A percentile compares a stretch with the other conserved stretches of the same genome.
Evolutionary conservation across 2,797 vertebrate species (phyloP).

Genomic region (Kryptopterus vitreolus): DNA sequence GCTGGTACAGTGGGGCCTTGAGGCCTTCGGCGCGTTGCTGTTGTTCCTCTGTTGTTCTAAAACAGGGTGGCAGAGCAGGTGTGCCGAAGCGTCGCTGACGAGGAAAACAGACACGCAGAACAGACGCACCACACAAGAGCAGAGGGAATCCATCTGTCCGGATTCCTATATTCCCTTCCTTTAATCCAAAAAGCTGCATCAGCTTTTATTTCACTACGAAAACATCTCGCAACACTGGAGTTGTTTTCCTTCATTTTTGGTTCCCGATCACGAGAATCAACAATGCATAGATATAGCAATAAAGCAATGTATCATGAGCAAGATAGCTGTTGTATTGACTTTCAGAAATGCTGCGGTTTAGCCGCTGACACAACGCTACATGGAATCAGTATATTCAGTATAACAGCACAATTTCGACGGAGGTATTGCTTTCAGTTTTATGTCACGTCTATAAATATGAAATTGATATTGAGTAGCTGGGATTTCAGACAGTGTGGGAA

Average conservation of each 20-base stretch:
- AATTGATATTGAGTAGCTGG: background rate
- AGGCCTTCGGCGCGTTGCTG: conserved; percentile 34
- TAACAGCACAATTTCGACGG: background rate
- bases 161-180: conserved; percentile 2
- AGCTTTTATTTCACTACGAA: conserved; percentile 3
- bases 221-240: background rate
- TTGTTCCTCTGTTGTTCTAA: conserved; percentile 42
- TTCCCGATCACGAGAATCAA: background rate
- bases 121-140: conserved; percentile 23
- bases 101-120: conserved; percentile 46
- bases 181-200: background rate
- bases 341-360: background rate
- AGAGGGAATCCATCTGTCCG: conserved; percentile 28
- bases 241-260: background rate
- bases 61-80: conserved; percentile 37
- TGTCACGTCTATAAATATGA: background rate
- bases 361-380: background rate
- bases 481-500: no score
- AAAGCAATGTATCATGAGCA: background rate
- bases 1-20: conserved; percentile 46
- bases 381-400: background rate
- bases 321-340: background rate
- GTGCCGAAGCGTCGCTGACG: conserved; percentile 40
- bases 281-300: background rate
- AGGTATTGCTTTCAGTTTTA: background rate